phyloP scores from a whole-genome alignment of 2,113 vertebrate genomes.

The Nyctibius bracteatus region DNA sequence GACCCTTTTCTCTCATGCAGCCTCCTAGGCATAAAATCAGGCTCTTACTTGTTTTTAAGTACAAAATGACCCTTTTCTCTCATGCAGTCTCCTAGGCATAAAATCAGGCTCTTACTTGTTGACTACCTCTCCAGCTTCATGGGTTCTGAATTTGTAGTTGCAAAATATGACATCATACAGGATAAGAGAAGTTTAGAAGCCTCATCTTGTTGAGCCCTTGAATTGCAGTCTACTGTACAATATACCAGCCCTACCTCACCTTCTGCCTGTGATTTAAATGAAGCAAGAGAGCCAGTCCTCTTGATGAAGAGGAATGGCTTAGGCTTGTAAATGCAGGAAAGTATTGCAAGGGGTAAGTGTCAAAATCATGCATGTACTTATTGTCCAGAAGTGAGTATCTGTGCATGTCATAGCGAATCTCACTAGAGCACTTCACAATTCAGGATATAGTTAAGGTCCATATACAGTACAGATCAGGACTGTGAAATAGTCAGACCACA shows the following conservation, averaged over 20 bases:
- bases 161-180: neutral
- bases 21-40: neutral
- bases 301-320: neutral
- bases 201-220: neutral
- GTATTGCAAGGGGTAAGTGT: neutral
- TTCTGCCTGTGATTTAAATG: neutral
- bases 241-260: neutral
- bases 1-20: neutral
- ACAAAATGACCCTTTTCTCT: neutral
- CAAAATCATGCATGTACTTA: neutral
- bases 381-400: neutral
- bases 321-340: neutral
- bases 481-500: neutral
- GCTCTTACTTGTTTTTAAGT: too few relatives aligned
- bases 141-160: neutral
- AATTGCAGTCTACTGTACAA: neutral
- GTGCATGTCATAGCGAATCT: neutral
- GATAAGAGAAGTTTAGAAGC: neutral
- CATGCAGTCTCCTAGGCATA: neutral
- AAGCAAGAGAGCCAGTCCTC: neutral
- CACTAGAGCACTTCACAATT: neutral
- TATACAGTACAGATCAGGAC: neutral
- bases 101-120: neutral
- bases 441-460: neutral
- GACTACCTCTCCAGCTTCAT: neutral